phyloP scores from a whole-genome alignment of 1,140 invertebrate genomes.

The Leguminivora glycinivorella region DNA sequence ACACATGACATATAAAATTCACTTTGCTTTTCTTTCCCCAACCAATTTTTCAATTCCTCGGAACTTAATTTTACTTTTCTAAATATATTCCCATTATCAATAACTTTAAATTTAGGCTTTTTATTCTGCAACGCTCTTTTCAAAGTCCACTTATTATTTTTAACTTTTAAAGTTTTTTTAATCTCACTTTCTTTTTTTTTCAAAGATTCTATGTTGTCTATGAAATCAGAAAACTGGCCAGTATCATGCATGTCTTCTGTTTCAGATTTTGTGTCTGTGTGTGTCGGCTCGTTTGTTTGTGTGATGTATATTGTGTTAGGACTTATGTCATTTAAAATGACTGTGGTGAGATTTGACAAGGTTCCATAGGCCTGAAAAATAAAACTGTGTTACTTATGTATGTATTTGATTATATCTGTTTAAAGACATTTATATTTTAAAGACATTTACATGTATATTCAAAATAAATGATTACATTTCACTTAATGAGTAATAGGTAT shows the following conservation, averaged over 20 bases:
- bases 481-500: no score
- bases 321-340: constrained; percentile 32
- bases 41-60: constrained; percentile 28
- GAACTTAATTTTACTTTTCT: constrained; percentile 30
- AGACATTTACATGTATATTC: neutral
- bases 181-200: neutral
- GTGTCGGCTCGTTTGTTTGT: neutral
- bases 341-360: constrained; percentile 33
- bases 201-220: neutral
- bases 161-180: constrained; percentile 15
- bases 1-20: constrained; percentile 27
- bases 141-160: constrained; percentile 37
- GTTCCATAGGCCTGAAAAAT: constrained; percentile 30
- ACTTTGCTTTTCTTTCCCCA: constrained; percentile 32
- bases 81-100: constrained; percentile 30
- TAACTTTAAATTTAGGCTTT: constrained; percentile 45
- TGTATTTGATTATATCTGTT: neutral
- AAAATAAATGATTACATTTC: no score
- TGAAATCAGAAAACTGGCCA: constrained; percentile 19
- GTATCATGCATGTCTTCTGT: constrained; percentile 12
- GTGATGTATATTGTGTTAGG: constrained; percentile 30
- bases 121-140: constrained; percentile 40
- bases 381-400: neutral
- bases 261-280: constrained; percentile 19
- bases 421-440: neutral